phyloP scores from a whole-genome alignment of 1,140 invertebrate genomes.

The Leptoteleia sp. region DNA sequence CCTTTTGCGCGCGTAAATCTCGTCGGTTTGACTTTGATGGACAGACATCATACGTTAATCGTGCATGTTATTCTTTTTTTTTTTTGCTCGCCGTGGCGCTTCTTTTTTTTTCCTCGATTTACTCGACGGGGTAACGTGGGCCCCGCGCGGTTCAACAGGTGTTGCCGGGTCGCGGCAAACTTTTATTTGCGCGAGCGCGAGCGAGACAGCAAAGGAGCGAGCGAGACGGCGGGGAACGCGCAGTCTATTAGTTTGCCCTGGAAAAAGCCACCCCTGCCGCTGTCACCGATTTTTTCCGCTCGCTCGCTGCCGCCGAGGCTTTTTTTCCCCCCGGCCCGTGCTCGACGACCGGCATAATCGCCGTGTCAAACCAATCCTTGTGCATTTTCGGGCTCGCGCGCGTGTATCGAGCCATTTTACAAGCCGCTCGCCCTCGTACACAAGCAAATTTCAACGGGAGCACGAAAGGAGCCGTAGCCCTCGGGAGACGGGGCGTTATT shows the following conservation, averaged over 20 bases:
- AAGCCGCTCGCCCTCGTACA: constrained; percentile 14
- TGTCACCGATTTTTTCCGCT: constrained; percentile 75
- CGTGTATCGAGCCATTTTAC: constrained; percentile 33
- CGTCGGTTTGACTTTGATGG: constrained; percentile 70
- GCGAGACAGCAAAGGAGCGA: constrained; percentile 61
- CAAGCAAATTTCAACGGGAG: constrained; percentile 2
- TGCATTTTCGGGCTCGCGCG: constrained; percentile 48
- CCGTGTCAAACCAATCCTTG: constrained; percentile 58
- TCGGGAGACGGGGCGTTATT: neutral
- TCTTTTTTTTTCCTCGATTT: constrained; percentile 13
- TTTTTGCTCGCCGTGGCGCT: constrained; percentile 31
- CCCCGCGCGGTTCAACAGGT: constrained; percentile 78
- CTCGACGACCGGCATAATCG: constrained; percentile 75
- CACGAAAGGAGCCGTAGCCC: constrained; percentile 1
- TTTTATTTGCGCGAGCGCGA: constrained; percentile 78
- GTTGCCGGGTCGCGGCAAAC: constrained; percentile 78
- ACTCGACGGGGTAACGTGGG: constrained; percentile 63
- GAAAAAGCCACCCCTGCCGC: constrained; percentile 75
- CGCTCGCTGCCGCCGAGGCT: constrained; percentile 51
- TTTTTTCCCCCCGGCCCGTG: constrained; percentile 73
- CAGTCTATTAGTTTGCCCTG: constrained; percentile 77
- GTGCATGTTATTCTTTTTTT: too few relatives aligned
- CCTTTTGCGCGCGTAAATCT: constrained; percentile 71
- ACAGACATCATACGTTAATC: constrained; percentile 80
- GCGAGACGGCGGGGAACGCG: constrained; percentile 61